Evolutionary conservation across 2,888 invertebrate species (phyloP).

Genomic region (Pogonocherus hispidulus): DNA sequence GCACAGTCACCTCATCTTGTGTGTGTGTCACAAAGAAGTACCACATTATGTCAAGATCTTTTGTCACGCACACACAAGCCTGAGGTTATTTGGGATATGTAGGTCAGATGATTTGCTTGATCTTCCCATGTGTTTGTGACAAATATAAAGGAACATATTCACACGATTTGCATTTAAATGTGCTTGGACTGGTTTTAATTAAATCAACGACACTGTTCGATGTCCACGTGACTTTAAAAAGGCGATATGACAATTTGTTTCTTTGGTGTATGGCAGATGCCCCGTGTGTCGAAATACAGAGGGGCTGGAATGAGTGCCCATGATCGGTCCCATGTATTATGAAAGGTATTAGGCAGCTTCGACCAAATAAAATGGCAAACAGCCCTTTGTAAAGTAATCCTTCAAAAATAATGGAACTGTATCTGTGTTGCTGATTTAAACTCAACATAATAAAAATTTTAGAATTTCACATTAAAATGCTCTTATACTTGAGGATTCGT

Average conservation of each 20-base stretch:
- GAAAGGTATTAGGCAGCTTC: too few species aligned
- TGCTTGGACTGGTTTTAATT: slow-evolving; percentile 7
- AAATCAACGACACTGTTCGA: background rate
- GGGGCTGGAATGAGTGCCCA: too few species aligned
- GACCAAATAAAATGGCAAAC: too few species aligned
- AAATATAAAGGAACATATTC: background rate
- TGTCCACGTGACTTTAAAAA: background rate
- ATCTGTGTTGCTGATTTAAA: too few species aligned
- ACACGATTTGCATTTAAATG: slow-evolving; percentile 14
- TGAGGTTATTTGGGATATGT: slow-evolving; percentile 5
- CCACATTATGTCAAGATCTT: slow-evolving; percentile 19
- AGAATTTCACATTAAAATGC: too few species aligned
- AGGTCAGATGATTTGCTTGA: slow-evolving; percentile 4
- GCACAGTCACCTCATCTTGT: slow-evolving; percentile 5
- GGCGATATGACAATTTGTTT: too few species aligned
- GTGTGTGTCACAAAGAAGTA: slow-evolving; percentile 14
- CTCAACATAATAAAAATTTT: too few species aligned
- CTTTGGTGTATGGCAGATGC: too few species aligned
- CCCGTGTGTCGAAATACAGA: too few species aligned
- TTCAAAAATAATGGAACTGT: too few species aligned
- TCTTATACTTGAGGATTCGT: too few species aligned
- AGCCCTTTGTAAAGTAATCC: too few species aligned
- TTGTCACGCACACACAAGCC: slow-evolving; percentile 10
- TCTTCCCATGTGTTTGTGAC: background rate
- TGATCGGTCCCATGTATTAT: background rate